Base-by-base conservation (phyloP, 2,113 vertebrate genomes). In the Microtus ochrogaster region DNA sequence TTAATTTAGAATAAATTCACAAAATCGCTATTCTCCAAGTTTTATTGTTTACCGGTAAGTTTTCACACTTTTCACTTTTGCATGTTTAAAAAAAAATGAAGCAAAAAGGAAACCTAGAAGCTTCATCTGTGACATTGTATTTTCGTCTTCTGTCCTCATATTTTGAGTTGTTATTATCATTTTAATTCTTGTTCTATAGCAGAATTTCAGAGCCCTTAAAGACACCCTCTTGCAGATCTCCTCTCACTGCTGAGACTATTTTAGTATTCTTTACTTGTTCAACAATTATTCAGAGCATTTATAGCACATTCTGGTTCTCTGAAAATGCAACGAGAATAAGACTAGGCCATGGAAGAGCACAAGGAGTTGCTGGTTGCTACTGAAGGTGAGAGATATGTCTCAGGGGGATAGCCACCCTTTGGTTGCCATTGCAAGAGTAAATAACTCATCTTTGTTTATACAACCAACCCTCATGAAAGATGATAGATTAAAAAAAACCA, bases 1-100 rank as follows among this genome's bases (percentile, higher is more conserved):
- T 72, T 93, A 47, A 78, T 87, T 83, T 83, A 52, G n/a, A 92
- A 83, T 94, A 90, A 83, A 79, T 44, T 91, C 22, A 47, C 86
- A 41, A 82, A 94, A 13, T 65, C 21, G 74, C 24, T 63, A 14
- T 73, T 78, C 44, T 88, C 28, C 83, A 66, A 94, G 77, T 87
- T 78, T 28, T 78, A 58, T 55, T 36, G 72, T 36, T 61, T 88
- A 70, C 36, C 76, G 16, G 28, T 16, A 36, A 76, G 2, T 30
- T 28, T 70, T 82, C 21, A 21, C 10, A 52, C 33, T 90, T 82
- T 61, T 73, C 44, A 68, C 3, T 33, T 91, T 91, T 95, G 12
- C 41, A 82, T 47, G 12, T 77, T 77, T 16, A 83, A 65, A 88
- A 44, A 88, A 88, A 24, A 16, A 61, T 73, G 55, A 85, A 82